Evolutionary conservation across 2,113 vertebrate genomes (phyloP).

Genomic region (Nyctereutes procyonoides): DNA sequence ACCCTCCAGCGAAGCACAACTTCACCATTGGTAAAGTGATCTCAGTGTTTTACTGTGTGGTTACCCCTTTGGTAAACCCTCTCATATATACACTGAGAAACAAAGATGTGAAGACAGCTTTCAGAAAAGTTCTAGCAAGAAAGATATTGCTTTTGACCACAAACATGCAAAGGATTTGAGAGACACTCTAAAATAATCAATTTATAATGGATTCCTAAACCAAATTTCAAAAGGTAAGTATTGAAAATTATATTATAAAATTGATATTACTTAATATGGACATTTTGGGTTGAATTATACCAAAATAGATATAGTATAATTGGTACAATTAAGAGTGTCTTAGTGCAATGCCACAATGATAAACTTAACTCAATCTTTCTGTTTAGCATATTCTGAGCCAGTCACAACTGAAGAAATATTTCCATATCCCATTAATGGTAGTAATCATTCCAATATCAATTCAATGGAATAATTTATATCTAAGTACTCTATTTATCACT

Average conservation of each 20-base stretch:
- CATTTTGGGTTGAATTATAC: too few relatives aligned
- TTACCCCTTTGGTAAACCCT: constrained; percentile 58
- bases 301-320: too few relatives aligned
- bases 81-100: constrained; percentile 68
- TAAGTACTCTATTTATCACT: too few relatives aligned
- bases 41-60: constrained; percentile 61
- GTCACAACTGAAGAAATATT: too few relatives aligned
- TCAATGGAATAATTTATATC: too few relatives aligned
- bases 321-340: too few relatives aligned
- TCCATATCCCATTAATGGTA: too few relatives aligned
- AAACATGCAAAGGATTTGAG: neutral
- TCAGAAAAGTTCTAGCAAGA: constrained; percentile 3
- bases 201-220: neutral
- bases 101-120: constrained; percentile 26
- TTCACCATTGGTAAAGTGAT: constrained; percentile 55
- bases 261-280: neutral
- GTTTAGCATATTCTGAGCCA: too few relatives aligned
- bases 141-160: neutral
- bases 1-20: constrained; percentile 51
- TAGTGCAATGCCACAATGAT: too few relatives aligned
- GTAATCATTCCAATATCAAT: too few relatives aligned
- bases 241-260: neutral
- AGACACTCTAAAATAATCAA: too few relatives aligned
- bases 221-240: neutral
- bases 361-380: too few relatives aligned